phyloP scores from a whole-genome alignment of 1,140 invertebrate species.

The Drosophila kurseongensis region DNA sequence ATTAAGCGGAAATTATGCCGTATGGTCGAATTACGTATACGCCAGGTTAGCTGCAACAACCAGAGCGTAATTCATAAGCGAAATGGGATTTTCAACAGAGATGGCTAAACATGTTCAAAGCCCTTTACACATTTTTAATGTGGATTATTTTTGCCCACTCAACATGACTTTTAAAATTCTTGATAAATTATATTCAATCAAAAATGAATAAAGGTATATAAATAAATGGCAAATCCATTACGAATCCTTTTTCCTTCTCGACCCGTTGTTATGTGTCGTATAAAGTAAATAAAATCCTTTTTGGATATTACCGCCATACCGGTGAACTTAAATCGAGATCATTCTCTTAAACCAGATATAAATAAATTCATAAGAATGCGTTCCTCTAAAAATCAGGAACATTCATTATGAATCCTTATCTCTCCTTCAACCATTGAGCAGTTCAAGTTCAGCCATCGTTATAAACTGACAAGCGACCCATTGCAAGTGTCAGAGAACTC shows the following conservation, averaged over 20 bases:
- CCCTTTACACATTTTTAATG: background rate
- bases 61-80: background rate
- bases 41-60: slow-evolving; percentile 7
- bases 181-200: background rate
- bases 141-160: too few species aligned
- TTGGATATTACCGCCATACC: too few species aligned
- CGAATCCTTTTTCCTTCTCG: too few species aligned
- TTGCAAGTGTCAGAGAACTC: slow-evolving; percentile 35
- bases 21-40: slow-evolving; percentile 31
- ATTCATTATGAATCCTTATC: slow-evolving; percentile 29
- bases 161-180: too few species aligned
- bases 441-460: slow-evolving; percentile 42
- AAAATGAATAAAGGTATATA: too few species aligned
- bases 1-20: slow-evolving; percentile 64
- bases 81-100: background rate
- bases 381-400: background rate
- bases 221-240: too few species aligned
- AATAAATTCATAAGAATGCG: too few species aligned
- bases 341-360: too few species aligned
- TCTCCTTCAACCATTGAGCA: slow-evolving; percentile 6
- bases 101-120: background rate
- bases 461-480: slow-evolving; percentile 21
- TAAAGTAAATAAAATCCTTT: too few species aligned
- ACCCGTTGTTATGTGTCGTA: too few species aligned
- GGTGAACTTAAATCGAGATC: too few species aligned